Base-by-base conservation (phyloP, 2,113 vertebrate species). In the Lophotis ruficrista region DNA sequence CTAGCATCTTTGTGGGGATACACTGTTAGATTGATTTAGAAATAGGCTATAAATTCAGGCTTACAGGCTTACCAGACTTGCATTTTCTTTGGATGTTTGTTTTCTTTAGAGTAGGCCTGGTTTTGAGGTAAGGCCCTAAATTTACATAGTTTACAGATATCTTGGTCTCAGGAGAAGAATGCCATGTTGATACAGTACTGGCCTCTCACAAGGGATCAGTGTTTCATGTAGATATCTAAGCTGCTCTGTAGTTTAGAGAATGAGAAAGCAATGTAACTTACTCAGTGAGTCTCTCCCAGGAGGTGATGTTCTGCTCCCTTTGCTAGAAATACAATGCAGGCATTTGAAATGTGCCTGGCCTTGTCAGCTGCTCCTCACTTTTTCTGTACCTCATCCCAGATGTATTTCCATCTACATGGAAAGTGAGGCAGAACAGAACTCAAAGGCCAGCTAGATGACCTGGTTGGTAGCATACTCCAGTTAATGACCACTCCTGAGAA, bases 321-420 rank as follows among this genome's bases (percentile, higher is more conserved):
- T 56, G 18, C 41, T 47, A 76, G 53, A 83, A 93, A 37, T 27
- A n/a, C 0, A 0, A 10, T 4, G 1, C 10, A 81, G 23, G 4
- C 18, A 19, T 91, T 69, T 21, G 14, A 70, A 78, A 57, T 25
- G 6, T 25, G 12, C 35, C 12, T 4, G 6, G 13, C 20, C 43
- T 47, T 50, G 17, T 38, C 31, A 68, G 45, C 12, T 65, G 10
- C 27, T 75, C 21, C 6, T 50, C 8, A 23, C 45, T 66, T 88
- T 57, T 30, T 51, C 20, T 68, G 9, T 41, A 16, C 19, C 18
- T 19, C 10, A 28, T n/a, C 12, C 12, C 9, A 18, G 31, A 41
- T 27, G n/a, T 58, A 33, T 25, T 62, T 78, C 16, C 15, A 24
- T 27, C 19, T 58, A 7, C 3, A 4, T 41, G 31, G 22, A 84